Evolutionary conservation across 2,888 invertebrate species (phyloP), one percentile per base, ranked within the genome.

Genomic region (Amphipyra berbera): DNA sequence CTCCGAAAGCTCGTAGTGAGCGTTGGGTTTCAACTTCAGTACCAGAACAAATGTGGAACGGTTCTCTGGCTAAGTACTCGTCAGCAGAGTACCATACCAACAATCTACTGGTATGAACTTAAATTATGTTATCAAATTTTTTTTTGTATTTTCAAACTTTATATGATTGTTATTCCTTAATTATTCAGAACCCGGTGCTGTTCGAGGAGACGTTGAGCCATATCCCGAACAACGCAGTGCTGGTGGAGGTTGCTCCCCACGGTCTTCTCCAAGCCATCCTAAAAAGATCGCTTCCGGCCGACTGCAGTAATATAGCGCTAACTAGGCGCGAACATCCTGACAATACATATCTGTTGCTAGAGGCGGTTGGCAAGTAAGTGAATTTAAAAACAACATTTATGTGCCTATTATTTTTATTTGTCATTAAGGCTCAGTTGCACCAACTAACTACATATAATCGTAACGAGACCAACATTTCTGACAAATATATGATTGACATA

Each of bases 241-340:
- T 97, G 9, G 96, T 99, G 55, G 99, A 99, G 90, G 96, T 99
- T 63, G 98, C 98, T 0, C 98, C 99, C 0, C 98, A 99, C 82
- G 97, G 98, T 27, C 95, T 99, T 14, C 95, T 99, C 61, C 98
- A 98, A 88, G 97, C 98, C 0, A 98, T 99, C 77, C 93, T 99
- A 9, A 97, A 97, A 82, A 95, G 98, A 48, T 97, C 98, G 0
- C 88, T 98, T 35, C 90, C 94, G 9, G 83, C 95, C 1, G 95
- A 95, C 9, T 96, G 97, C 70, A 95, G 90, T 1, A 96, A 97
- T 81, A 94, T 98, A 54, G 95, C 97, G 0, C 92, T 98, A 5
- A 98, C 98, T 58, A 96, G 96, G 76, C 95, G 97, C 35, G 96
- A 95, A 6, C 96, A 96, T 73, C 91, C 94, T 5, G 96, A 97